Percentiles rank a stretch among this genome's conserved stretches.
Conservation (phyloP, 2,888 invertebrate genomes). For the Schizaphis graminum region DNA sequence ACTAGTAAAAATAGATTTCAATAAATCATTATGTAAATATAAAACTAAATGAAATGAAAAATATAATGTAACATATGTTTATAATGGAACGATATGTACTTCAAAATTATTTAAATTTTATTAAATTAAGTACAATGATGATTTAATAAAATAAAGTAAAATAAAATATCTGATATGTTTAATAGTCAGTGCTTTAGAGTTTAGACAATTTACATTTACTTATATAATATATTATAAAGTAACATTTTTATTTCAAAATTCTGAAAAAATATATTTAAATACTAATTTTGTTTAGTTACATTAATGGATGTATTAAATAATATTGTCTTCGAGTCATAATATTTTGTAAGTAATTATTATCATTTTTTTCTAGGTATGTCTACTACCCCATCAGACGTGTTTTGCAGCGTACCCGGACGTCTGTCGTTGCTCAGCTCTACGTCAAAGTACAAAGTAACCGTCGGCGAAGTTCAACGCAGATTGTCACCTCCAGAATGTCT, state of each 20-base stretch:
- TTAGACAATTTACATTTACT: too few relatives aligned
- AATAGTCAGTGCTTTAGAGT: background rate
- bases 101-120: background rate
- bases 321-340: background rate
- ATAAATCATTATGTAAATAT: background rate
- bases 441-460: slow-evolving; percentile 99
- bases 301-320: background rate
- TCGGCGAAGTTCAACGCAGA: slow-evolving; percentile 97
- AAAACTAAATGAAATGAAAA: background rate
- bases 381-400: slow-evolving; percentile 89
- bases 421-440: slow-evolving; percentile 97
- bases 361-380: slow-evolving; percentile 68
- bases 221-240: background rate
- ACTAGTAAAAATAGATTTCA: background rate
- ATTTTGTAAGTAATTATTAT: background rate
- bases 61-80: background rate
- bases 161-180: background rate
- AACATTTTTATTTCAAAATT: background rate
- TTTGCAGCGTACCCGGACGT: slow-evolving; percentile 97
- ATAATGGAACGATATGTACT: background rate
- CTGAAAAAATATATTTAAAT: background rate
- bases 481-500: slow-evolving; percentile 98
- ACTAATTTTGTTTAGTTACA: background rate
- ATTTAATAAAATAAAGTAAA: background rate
- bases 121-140: background rate